phyloP scores from a whole-genome alignment of 2,888 invertebrate species.

The Nomada fabriciana region DNA sequence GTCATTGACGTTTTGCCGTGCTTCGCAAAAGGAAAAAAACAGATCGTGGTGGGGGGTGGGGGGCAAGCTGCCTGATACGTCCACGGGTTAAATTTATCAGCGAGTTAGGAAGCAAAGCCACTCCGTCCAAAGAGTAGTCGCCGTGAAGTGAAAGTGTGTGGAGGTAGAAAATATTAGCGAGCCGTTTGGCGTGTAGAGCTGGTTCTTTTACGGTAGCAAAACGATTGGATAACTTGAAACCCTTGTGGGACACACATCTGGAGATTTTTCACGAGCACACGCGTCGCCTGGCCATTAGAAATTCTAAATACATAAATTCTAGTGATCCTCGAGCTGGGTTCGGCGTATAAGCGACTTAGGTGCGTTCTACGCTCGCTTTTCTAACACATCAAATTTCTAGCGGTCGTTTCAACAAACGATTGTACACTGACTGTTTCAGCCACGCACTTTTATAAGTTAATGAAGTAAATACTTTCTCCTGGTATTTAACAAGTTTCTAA shows the following conservation, averaged over 20 bases:
- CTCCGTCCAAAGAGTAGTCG: slow-evolving; percentile 18
- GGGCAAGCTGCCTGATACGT: neutral
- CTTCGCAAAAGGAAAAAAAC: neutral
- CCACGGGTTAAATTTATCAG: slow-evolving; percentile 22
- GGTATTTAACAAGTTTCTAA: no score
- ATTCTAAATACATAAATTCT: slow-evolving; percentile 21
- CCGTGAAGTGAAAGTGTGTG: slow-evolving; percentile 52
- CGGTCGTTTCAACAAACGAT: neutral
- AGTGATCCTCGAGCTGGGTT: neutral
- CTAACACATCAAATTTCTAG: slow-evolving; percentile 19
- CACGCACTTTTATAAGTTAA: neutral
- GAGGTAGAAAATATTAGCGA: slow-evolving; percentile 40
- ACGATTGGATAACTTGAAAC: slow-evolving; percentile 40
- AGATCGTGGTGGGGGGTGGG: no score
- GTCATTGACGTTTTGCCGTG: neutral
- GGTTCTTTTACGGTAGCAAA: slow-evolving; percentile 19
- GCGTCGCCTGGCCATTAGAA: neutral
- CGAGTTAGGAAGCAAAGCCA: slow-evolving; percentile 29
- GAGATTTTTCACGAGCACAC: neutral
- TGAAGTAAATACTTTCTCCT: neutral
- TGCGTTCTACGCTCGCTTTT: slow-evolving; percentile 14
- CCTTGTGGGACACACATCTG: neutral
- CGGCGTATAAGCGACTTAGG: no score
- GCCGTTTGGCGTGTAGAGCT: slow-evolving; percentile 1
- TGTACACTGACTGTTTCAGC: neutral